Conservation (phyloP, 2,113 vertebrate genomes). For the Chionis minor region DNA sequence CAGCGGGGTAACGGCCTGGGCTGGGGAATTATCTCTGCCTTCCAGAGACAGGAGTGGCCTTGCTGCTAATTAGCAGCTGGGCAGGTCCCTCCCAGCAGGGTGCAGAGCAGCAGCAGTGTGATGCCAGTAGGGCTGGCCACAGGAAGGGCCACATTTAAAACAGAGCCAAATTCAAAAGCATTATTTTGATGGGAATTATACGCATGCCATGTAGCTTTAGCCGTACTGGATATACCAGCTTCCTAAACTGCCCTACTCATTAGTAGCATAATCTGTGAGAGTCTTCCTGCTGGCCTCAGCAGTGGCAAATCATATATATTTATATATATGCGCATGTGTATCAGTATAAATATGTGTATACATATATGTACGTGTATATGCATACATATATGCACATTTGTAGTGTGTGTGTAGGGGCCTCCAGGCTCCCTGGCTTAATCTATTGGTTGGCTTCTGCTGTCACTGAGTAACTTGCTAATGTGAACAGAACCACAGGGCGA, state of each 20-base stretch:
- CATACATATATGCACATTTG: background rate
- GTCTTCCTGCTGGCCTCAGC: background rate
- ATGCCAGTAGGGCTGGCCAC: rapidly evolving
- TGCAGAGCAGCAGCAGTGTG: background rate
- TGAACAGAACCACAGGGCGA: background rate
- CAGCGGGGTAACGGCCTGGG: background rate
- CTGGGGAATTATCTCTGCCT: background rate
- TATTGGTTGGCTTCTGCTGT: background rate
- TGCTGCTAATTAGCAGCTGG: background rate
- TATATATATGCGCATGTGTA: rapidly evolving
- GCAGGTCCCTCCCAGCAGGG: background rate
- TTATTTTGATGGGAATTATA: background rate
- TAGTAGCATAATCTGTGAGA: background rate
- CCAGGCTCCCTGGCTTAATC: background rate
- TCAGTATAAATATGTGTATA: background rate
- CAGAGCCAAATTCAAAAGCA: background rate
- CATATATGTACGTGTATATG: background rate
- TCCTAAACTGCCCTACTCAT: background rate
- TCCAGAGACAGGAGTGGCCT: background rate
- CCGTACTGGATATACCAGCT: background rate
- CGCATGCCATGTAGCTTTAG: background rate
- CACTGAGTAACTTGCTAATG: background rate
- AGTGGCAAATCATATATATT: background rate
- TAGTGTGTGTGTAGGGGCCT: background rate
- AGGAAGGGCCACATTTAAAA: background rate